Evolutionary conservation across 2,113 vertebrate genomes (phyloP).

Genomic region (Anolis sagrei): DNA sequence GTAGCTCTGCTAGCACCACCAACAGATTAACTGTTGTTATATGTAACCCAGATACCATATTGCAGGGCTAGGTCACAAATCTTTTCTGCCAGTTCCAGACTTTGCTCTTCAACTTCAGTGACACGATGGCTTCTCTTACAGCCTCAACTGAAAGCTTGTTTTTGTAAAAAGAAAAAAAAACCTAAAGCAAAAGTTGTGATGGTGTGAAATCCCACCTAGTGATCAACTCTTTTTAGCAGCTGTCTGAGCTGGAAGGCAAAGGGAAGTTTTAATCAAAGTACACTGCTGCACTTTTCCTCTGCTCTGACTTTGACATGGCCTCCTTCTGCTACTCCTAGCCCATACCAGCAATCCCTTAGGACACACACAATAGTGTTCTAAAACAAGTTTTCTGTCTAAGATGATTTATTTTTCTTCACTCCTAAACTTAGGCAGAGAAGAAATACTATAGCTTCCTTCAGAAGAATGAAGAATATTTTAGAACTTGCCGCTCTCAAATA

Average conservation of each 20-base stretch:
- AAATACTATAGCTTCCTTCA: conserved; percentile 30
- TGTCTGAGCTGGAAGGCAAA: conserved; percentile 40
- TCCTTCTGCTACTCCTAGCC: conserved; percentile 26
- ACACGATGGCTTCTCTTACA: conserved; percentile 45
- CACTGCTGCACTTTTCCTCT: conserved; percentile 6
- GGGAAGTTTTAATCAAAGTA: conserved; percentile 60
- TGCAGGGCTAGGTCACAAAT: conserved; percentile 6
- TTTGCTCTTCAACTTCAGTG: conserved; percentile 61
- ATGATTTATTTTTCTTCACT: conserved; percentile 30
- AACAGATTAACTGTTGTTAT: conserved; percentile 53
- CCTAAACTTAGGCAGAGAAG: background rate
- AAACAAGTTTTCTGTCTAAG: conserved; percentile 48
- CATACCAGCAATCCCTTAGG: conserved; percentile 38
- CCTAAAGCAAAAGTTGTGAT: conserved; percentile 54
- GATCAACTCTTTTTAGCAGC: conserved; percentile 57
- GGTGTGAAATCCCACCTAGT: conserved; percentile 47
- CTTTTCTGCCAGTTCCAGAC: conserved; percentile 44
- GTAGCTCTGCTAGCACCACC: conserved; percentile 31
- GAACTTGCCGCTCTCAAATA: conserved; percentile 22
- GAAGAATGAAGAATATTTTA: conserved; percentile 14
- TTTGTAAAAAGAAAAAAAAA: conserved; percentile 29
- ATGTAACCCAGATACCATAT: conserved; percentile 58
- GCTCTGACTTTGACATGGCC: conserved; percentile 44
- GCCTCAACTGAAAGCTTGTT: conserved; percentile 54
- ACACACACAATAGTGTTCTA: conserved; percentile 29